Evolutionary conservation across 1,140 invertebrate genomes (phyloP), one percentile per base, ranked within the genome.

Genomic region (Ceratosolen solmsi): DNA sequence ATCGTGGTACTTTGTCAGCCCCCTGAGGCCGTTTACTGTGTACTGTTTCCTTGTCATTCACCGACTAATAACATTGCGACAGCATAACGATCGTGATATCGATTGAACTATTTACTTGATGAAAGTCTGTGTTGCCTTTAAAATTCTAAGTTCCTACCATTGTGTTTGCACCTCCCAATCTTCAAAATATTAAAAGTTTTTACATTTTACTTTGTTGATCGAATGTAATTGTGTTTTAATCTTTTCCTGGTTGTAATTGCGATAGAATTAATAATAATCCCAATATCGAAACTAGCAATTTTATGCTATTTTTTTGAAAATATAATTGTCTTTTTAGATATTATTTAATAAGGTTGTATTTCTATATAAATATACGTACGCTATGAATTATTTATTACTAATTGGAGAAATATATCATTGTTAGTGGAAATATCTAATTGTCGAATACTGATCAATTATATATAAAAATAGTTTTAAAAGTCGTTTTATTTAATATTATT

Each of bases 1-100:
- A 83, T 87, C 86, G 85, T 84, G 83, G 84, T 85, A 83, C 86
- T 86, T 80, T 46, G 83, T 81, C 86, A 75, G 68, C 82, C 71
- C 71, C 82, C 82, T 49, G 78, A 81, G 84, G 80, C 68, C 63
- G 72, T 65, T 58, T 76, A 74, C 56, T 33, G 54, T 79, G 80
- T 77, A 75, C 65, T 38, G 60, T 79, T 77, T 68, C 33, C 33
- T n/a, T n/a, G 33, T 68, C 65, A 17, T 70, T 41, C 60, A 60
- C 68, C 25, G 63, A 46, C 54, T 46, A 56, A n/a, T 51, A 33
- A 77, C 7, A 30, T 15, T 75, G 54, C 74, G 74, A 33, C 20
- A 27, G 41, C n/a, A 30, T 76, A 60, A 75, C 36, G 73, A 75
- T 60, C 73, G 73, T 49, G 73, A 60, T 54, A 74, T 76, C 58